These are phyloP conservation scores for Spea multiplicata DNA, from an alignment of 2,113 vertebrate species.

Conservation along the genomic window DNA sequence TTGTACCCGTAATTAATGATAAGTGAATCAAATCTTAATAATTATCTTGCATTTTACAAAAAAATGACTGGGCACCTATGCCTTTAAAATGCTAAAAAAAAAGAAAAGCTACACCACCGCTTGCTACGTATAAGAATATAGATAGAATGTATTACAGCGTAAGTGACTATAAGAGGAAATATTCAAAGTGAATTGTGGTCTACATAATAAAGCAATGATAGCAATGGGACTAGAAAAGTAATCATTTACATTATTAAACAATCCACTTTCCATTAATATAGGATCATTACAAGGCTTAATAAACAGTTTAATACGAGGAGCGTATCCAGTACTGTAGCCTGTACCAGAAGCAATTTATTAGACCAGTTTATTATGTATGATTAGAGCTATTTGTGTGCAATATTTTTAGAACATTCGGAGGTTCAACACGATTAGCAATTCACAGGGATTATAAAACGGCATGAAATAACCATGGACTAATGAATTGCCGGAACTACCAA, in stretches of 20 bases:
- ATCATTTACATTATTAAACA: constrained; percentile 48
- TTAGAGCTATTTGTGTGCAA: constrained; percentile 46
- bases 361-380: constrained; percentile 44
- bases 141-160: too few species aligned
- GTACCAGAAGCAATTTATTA: constrained; percentile 46
- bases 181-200: constrained; percentile 10
- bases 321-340: constrained; percentile 26
- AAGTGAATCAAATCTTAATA: too few species aligned
- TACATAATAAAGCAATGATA: constrained; percentile 27
- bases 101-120: too few species aligned
- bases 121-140: too few species aligned
- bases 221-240: constrained; percentile 12
- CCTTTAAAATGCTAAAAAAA: too few species aligned
- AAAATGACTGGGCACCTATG: too few species aligned
- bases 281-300: constrained; percentile 46
- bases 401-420: constrained; percentile 39
- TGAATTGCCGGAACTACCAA: constrained; percentile 43
- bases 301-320: constrained; percentile 36
- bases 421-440: constrained; percentile 44
- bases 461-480: constrained; percentile 43
- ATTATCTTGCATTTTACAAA: too few species aligned
- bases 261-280: constrained; percentile 40
- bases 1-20: too few species aligned
- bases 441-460: constrained; percentile 45
- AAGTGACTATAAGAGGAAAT: not conserved